Conservation (phyloP, 2,797 vertebrate species). For the Hephaestus fuliginosus region DNA sequence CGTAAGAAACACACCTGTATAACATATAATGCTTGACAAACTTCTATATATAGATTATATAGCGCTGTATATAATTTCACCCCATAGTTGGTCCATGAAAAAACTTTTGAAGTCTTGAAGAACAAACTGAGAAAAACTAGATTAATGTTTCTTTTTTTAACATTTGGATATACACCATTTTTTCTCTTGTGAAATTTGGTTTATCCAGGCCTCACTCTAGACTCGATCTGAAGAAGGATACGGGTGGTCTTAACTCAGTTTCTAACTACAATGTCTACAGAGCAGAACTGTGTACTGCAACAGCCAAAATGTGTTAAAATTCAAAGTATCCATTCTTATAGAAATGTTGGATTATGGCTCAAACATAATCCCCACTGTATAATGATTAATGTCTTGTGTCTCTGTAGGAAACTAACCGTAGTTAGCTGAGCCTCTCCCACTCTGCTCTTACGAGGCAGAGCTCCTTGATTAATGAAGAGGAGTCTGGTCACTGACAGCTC, state of each 20-base stretch:
- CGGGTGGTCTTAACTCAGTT: not conserved
- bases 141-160: not conserved
- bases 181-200: not conserved
- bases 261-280: not conserved
- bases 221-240: not conserved
- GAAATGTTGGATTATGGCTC: not conserved
- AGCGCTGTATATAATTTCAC: not conserved
- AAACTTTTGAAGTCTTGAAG: not conserved
- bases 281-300: not conserved
- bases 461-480: slow-evolving; percentile 81
- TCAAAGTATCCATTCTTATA: not conserved
- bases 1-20: not conserved
- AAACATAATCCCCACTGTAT: not conserved
- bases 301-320: not conserved
- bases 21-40: not conserved
- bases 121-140: not conserved
- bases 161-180: not conserved
- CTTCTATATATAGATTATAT: not conserved
- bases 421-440: slow-evolving; percentile 51
- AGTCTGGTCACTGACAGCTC: slow-evolving; percentile 76
- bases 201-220: not conserved
- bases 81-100: not conserved
- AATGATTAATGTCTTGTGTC: slow-evolving; percentile 43
- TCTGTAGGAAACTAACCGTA: slow-evolving; percentile 36
- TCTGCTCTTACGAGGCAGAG: slow-evolving; percentile 41